Evolutionary conservation across 1,140 invertebrate species (phyloP).

Genomic region (Drosophila grimshawi): DNA sequence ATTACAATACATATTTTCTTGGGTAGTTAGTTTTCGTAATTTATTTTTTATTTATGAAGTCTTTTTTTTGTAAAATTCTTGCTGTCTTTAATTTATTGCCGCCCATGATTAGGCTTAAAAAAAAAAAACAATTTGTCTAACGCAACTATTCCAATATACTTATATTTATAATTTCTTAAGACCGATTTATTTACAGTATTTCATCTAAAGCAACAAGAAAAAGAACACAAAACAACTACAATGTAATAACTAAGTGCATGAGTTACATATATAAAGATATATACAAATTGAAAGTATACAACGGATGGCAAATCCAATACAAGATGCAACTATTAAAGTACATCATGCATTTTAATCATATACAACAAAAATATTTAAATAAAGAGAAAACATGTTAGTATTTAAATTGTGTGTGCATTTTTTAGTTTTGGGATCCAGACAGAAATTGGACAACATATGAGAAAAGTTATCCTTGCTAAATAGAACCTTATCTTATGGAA

Average conservation of each 20-base stretch:
- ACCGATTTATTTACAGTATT: conserved; percentile 39
- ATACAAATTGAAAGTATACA: conserved; percentile 61
- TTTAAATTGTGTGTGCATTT: conserved; percentile 40
- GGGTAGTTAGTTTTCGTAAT: conserved; percentile 39
- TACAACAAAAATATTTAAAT: conserved; percentile 78
- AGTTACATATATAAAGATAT: conserved; percentile 57
- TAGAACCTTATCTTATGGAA: no score
- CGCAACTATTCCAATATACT: conserved; percentile 28
- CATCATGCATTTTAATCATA: conserved; percentile 79
- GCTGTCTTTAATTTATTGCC: conserved; percentile 67
- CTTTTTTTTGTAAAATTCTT: conserved; percentile 24
- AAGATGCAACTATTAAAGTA: conserved; percentile 77
- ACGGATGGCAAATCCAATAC: conserved; percentile 65
- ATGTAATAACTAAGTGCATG: conserved; percentile 63
- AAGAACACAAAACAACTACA: conserved; percentile 39
- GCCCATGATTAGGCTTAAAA: conserved; percentile 63
- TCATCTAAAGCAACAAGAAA: conserved; percentile 16
- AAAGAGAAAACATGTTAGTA: conserved; percentile 72
- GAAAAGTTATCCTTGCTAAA: no score
- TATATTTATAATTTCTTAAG: conserved; percentile 32
- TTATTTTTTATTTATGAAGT: conserved; percentile 55
- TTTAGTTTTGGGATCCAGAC: neutral
- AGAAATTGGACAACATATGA: no score
- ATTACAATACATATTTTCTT: conserved; percentile 32
- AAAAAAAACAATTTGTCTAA: conserved; percentile 19